These are phyloP conservation scores for Myotis pilosus DNA, from an alignment of 2,797 vertebrate species.

Conservation along the genomic window DNA sequence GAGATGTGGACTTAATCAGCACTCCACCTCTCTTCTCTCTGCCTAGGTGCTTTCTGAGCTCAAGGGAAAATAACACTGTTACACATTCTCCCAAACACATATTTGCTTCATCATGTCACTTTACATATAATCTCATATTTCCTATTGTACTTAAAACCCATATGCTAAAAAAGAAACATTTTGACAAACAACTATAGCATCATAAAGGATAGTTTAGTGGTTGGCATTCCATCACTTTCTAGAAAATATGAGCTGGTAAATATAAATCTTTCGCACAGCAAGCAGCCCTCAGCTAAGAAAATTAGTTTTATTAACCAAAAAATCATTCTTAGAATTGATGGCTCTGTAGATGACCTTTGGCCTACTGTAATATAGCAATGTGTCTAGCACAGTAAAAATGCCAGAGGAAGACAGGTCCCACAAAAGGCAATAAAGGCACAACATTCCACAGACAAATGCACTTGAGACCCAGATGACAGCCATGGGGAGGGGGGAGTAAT, in stretches of 20 bases:
- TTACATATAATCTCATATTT: neutral
- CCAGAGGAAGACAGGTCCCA: constrained; percentile 66
- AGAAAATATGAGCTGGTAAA: constrained; percentile 62
- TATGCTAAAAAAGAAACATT: neutral
- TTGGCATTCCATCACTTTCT: constrained; percentile 51
- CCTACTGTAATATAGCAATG: constrained; percentile 67
- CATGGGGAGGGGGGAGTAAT: constrained; percentile 63
- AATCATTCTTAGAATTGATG: constrained; percentile 78
- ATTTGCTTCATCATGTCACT: neutral
- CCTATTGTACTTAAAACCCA: neutral
- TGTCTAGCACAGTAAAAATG: constrained; percentile 75
- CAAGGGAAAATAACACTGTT: neutral
- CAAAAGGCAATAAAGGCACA: constrained; percentile 77
- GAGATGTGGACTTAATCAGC: neutral
- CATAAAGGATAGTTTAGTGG: neutral
- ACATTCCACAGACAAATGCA: constrained; percentile 79
- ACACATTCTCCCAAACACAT: neutral
- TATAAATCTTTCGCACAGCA: constrained; percentile 69
- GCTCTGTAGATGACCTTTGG: constrained; percentile 79
- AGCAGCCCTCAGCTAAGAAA: constrained; percentile 66
- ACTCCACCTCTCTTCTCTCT: neutral
- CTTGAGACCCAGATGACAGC: constrained; percentile 64
- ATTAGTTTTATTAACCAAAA: constrained; percentile 79
- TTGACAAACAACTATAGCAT: neutral
- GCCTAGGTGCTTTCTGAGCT: neutral